These are phyloP conservation scores for Amaurobius ferox DNA, from an alignment of 2,888 invertebrate genomes.

Conservation along the genomic window DNA sequence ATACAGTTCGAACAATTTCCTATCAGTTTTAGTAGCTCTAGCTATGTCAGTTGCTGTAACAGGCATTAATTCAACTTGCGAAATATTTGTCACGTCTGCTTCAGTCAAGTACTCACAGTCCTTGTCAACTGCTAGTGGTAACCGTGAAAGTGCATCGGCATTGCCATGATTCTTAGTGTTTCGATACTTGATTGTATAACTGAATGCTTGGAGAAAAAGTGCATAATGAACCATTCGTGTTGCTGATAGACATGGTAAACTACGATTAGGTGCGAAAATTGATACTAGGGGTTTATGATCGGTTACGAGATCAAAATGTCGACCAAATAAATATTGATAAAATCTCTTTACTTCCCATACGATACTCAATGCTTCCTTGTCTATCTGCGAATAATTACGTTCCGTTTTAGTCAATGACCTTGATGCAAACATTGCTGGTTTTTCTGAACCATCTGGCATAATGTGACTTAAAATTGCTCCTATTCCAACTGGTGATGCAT, in stretches of 20 bases:
- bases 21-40: conserved; percentile 56
- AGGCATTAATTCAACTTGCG: conserved; percentile 46
- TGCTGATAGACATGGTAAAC: conserved; percentile 76
- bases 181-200: conserved; percentile 52
- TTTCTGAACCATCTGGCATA: conserved; percentile 76
- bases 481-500: conserved; percentile 75
- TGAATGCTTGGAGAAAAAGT: conserved; percentile 54
- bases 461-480: conserved; percentile 77
- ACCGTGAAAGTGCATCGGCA: conserved; percentile 44
- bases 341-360: conserved; percentile 76
- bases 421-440: conserved; percentile 78
- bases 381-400: conserved; percentile 76
- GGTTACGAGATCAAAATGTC: conserved; percentile 76
- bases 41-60: conserved; percentile 54
- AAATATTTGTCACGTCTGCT: conserved; percentile 50
- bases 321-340: conserved; percentile 76
- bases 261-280: conserved; percentile 76
- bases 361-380: conserved; percentile 77
- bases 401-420: conserved; percentile 76
- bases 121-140: conserved; percentile 45
- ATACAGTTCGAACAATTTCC: conserved; percentile 51
- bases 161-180: conserved; percentile 38
- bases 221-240: conserved; percentile 76
- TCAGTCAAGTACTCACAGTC: conserved; percentile 48
- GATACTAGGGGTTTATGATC: conserved; percentile 76